Conservation (phyloP, 2,888 invertebrate species). For the Lycia hirtaria region DNA sequence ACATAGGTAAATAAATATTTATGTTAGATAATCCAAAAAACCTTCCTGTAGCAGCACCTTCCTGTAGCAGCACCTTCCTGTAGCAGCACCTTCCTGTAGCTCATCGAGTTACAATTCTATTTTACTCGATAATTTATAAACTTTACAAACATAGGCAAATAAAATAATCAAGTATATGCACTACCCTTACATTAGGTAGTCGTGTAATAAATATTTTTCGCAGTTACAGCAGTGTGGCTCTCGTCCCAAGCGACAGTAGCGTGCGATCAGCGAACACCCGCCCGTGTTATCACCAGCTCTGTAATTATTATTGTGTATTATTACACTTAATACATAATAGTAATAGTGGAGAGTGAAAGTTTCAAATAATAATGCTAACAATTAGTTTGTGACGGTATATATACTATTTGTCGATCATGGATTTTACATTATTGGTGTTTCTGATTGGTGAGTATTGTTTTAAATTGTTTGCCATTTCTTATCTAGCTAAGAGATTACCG, state of each 20-base stretch:
- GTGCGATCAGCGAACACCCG: no score
- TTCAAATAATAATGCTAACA: slow-evolving; percentile 1
- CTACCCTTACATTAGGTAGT: no score
- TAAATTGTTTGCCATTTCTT: background rate
- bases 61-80: no score
- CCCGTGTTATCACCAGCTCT: slow-evolving; percentile 8
- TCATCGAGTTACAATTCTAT: no score
- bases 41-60: no score
- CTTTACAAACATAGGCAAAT: no score
- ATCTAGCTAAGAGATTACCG: no score
- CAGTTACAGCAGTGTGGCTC: slow-evolving; percentile 11
- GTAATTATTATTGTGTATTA: slow-evolving; percentile 19
- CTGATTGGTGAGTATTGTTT: slow-evolving; percentile 18
- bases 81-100: no score
- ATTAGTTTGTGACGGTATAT: background rate
- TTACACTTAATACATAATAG: slow-evolving; percentile 11
- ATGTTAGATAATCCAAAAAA: no score
- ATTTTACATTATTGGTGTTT: slow-evolving; percentile 4
- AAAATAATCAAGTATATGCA: no score
- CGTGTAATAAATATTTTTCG: slow-evolving; percentile 2
- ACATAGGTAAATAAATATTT: no score
- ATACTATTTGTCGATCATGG: slow-evolving; percentile 1
- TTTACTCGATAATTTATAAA: no score
- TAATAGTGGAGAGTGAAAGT: slow-evolving; percentile 15
- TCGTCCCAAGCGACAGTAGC: background rate